Evolutionary conservation across 1,140 invertebrate species (phyloP).

Genomic region (Procambarus virginalis): DNA sequence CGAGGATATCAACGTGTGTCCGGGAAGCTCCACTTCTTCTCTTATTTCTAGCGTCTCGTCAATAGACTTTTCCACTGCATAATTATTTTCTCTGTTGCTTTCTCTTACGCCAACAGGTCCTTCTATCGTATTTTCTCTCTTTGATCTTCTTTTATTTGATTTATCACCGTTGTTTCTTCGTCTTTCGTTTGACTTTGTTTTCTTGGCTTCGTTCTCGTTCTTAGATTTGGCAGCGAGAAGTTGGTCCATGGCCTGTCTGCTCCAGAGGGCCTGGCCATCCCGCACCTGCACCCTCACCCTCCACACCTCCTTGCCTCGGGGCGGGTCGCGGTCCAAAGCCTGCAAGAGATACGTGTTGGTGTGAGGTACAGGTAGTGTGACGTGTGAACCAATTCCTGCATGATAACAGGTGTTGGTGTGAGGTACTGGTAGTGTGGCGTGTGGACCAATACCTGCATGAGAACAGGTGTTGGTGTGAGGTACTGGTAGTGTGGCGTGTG

Average conservation of each 20-base stretch:
- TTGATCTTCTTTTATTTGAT: not conserved
- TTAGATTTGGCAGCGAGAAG: constrained; percentile 2
- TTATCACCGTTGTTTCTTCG: not conserved
- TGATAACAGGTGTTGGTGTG: not conserved
- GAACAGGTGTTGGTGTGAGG: not conserved
- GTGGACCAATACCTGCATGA: not conserved
- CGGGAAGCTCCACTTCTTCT: not conserved
- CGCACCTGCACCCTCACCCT: constrained; percentile 30
- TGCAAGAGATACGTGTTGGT: not conserved
- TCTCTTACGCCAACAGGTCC: not conserved
- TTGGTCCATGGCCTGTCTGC: constrained; percentile 3
- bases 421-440: not conserved
- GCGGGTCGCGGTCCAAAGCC: constrained; percentile 31
- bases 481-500: not conserved
- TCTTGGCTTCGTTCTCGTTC: not conserved
- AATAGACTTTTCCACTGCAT: not conserved
- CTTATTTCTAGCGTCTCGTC: not conserved
- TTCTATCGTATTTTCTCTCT: not conserved
- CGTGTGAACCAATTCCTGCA: not conserved
- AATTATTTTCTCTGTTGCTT: not conserved
- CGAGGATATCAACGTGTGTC: not conserved
- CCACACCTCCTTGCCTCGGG: constrained; percentile 1
- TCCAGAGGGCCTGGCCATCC: constrained; percentile 28
- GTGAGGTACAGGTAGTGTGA: not conserved
- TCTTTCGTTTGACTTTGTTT: not conserved